phyloP scores from a whole-genome alignment of 1,140 invertebrate genomes.

The Brachionus asplanchnoidis region DNA sequence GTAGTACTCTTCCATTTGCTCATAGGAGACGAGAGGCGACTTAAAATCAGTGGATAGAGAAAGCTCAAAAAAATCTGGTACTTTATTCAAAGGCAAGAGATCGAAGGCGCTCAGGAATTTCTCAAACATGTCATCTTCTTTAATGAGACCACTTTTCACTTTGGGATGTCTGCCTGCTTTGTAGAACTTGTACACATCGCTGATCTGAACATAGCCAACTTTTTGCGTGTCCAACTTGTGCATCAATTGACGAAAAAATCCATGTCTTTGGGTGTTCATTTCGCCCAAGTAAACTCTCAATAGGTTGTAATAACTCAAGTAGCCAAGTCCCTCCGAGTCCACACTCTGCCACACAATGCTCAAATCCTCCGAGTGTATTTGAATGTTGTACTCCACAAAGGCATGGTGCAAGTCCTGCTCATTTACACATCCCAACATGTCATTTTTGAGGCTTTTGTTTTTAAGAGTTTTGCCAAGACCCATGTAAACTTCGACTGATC shows the following conservation, averaged over 20 bases:
- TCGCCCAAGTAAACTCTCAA: slow-evolving; percentile 51
- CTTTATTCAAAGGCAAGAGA: background rate
- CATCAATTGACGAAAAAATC: slow-evolving; percentile 52
- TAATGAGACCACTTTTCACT: slow-evolving; percentile 44
- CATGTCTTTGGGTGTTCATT: slow-evolving; percentile 53
- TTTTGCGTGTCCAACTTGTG: slow-evolving; percentile 51
- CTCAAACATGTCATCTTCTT: slow-evolving; percentile 14
- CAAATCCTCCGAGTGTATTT: slow-evolving; percentile 30
- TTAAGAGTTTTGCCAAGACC: slow-evolving; percentile 6
- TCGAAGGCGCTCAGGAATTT: slow-evolving; percentile 15
- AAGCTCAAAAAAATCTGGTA: slow-evolving; percentile 49
- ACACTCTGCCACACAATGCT: slow-evolving; percentile 50
- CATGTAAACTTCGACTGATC: slow-evolving; percentile 39
- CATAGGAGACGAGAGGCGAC: slow-evolving; percentile 48
- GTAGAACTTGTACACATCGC: slow-evolving; percentile 55
- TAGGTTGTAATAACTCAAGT: slow-evolving; percentile 51
- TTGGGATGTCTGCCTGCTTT: slow-evolving; percentile 48
- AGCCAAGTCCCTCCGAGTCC: slow-evolving; percentile 48
- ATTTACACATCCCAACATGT: background rate
- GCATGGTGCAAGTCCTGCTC: slow-evolving; percentile 24
- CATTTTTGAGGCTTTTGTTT: background rate
- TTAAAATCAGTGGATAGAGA: slow-evolving; percentile 45
- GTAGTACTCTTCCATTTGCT: slow-evolving; percentile 56
- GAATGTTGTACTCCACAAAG: background rate
- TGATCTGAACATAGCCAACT: slow-evolving; percentile 49